Evolutionary conservation across 2,113 vertebrate genomes (phyloP), one percentile per base, ranked within the genome.

Genomic region (Chaetodon auriga): DNA sequence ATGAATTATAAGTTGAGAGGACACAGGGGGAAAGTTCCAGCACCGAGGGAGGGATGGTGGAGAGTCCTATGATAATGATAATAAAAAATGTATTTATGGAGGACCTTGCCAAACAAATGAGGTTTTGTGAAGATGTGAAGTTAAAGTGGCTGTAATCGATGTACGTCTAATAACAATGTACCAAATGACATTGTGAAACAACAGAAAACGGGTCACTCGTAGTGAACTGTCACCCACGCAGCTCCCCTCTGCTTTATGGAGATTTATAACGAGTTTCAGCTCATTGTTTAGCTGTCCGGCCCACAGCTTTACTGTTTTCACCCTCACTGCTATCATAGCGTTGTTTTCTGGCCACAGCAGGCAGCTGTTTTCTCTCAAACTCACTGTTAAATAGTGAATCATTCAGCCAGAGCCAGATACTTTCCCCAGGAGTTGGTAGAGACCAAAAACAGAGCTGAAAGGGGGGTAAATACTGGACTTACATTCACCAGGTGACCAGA

Each of bases 1-100:
- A 41, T 21, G 48, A 82, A 79, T 83, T 86, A 78, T 21, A 77
- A 46, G 70, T 76, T 80, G 51, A 89, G 65, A 55, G 53, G 65
- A 82, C 71, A 55, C 62, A 72, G 16, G 69, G 36, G 60, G 10
- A 49, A 65, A 53, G 63, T 70, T 62, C 8, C 69, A 83, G 74
- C 48, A 43, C 23, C 0, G 54, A 53, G 79, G 68, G 74, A 60
- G 74, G 48, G 58, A 48, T 16, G 36, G 46, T 16, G 51, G 49
- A 66, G 61, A 64, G 61, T 35, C 19, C 41, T 83, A 51, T 78
- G 46, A 79, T 49, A 35, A 68, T 63, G 54, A 48, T 21, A 57
- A 75, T 53, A 48, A 36, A 66, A 73, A 49, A 1, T 0, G 75
- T 60, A 75, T 74, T 65, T 43, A 78, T 78, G 25, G 49, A 25